Evolutionary conservation across 2,797 vertebrate genomes (phyloP), one percentile per base, ranked within the genome.

Genomic region (Mastacembelus armatus): DNA sequence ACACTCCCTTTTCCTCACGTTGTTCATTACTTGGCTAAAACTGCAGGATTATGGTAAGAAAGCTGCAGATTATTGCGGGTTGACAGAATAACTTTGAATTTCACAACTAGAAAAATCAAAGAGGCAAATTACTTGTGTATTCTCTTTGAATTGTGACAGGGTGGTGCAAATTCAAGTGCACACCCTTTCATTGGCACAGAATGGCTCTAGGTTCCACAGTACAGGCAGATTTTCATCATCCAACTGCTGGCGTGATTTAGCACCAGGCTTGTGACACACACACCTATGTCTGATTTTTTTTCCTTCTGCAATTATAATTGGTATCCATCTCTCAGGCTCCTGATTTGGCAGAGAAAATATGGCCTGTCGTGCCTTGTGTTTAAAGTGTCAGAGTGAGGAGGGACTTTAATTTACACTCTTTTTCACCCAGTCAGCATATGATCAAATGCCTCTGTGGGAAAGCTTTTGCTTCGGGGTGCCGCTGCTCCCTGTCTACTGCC

Each of bases 21-120:
- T 80, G 80, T 84, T 87, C 87, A 90, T 91, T 91, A 88, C 87
- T 87, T 65, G 62, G 74, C 80, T 88, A 77, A 90, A 91, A 90
- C 80, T 80, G 78, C 62, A 63, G 88, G 84, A 86, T 90, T 88
- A 85, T 75, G 68, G 62, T 26, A 72, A 88, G 80, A 86, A 85
- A 85, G 85, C 80, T 4, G 27, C 80, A 85, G 88, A 90, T 90
- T 88, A 91, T 74, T 52, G 58, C 56, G 57, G 65, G 74, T 75
- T 87, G 36, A 42, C 67, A 36, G 66, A 83, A 76, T 43, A 84
- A 85, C 55, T 85, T 80, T 80, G 79, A 80, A 77, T 89, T 73
- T 84, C 81, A 71, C 66, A 66, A 82, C 52, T 42, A 47, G 73
- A 29, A 72, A 57, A 89, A 85, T 83, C 81, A 88, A 88, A 87